Evolutionary conservation across 2,888 invertebrate species (phyloP), one percentile per base, ranked within the genome.

Genomic region (Leucania comma): DNA sequence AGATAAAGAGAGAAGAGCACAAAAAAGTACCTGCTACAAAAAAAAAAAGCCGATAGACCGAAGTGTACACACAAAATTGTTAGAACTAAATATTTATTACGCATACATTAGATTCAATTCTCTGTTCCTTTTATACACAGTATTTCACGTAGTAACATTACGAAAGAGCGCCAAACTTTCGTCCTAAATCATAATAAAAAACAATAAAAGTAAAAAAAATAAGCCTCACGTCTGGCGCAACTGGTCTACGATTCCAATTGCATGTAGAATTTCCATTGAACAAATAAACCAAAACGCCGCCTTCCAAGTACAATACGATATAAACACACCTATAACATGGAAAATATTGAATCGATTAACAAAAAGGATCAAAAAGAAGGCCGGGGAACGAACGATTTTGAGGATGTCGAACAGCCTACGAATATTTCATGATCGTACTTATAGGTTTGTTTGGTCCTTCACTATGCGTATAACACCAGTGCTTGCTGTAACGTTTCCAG

Each of bases 311-410:
- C 74, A 78, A 79, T 83, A 72, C 72, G 66, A 62, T 68, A 72
- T 71, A 72, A 66, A 81, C 76, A 80, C 53, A 83, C 68, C 81
- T 77, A 80, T 83, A 76, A 76, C 81, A 77, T 77, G 74, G 62
- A 81, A 80, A 83, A 81, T 81, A 82, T 83, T 82, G 69, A 77
- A 83, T 74, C 78, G 78, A 81, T 81, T 77, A 81, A 83, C 53
- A 71, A 77, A 77, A 82, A 81, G 50, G 54, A 54, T 59, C 46
- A 82, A 84, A 84, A 71, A 59, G 64, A 51, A 48, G 29, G 53
- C 17, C 20, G 51, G 69, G 54, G 66, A 75, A 69, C 63, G 68
- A 68, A 71, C 72, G 58, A 71, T 72, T 72, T 78, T 65, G 63
- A 69, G 68, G 59, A 64, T 61, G 63, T 74, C 63, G 70, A 71